Evolutionary conservation across 2,113 vertebrate genomes (phyloP).

Genomic region (Lethenteron camtschaticum): DNA sequence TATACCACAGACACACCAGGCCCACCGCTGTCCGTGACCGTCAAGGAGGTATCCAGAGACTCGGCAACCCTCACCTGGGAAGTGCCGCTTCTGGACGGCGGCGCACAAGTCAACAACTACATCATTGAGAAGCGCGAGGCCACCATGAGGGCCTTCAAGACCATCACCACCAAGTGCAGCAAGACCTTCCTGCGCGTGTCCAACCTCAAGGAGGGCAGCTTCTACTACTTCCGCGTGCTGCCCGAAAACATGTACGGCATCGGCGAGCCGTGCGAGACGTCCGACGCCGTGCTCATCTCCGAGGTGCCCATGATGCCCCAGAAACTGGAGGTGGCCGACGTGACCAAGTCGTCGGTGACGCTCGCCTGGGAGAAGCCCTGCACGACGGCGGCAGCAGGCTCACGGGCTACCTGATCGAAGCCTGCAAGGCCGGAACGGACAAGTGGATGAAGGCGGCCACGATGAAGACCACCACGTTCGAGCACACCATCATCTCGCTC

Average conservation of each 20-base stretch:
- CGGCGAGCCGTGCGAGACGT: slow-evolving; percentile 63
- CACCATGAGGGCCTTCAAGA: slow-evolving; percentile 93
- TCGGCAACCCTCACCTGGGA: slow-evolving; percentile 77
- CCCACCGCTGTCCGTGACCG: slow-evolving; percentile 50
- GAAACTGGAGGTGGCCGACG: slow-evolving; percentile 61
- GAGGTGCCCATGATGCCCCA: slow-evolving; percentile 64
- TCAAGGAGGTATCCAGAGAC: slow-evolving; percentile 70
- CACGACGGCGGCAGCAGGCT: slow-evolving; percentile 85
- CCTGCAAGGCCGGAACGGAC: slow-evolving; percentile 69
- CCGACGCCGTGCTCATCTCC: slow-evolving; percentile 56
- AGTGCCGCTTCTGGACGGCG: slow-evolving; percentile 60
- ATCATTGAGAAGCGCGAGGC: slow-evolving; percentile 87
- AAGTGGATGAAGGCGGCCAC: slow-evolving; percentile 88
- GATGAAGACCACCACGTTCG: slow-evolving; percentile 48
- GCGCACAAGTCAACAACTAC: slow-evolving; percentile 78
- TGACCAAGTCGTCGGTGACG: slow-evolving; percentile 65
- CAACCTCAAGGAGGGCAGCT: slow-evolving; percentile 57
- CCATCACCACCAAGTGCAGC: slow-evolving; percentile 70
- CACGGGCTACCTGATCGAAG: slow-evolving; percentile 67
- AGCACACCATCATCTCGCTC: slow-evolving; percentile 68
- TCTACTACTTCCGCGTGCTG: slow-evolving; percentile 86
- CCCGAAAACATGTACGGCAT: slow-evolving; percentile 93
- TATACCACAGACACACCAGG: slow-evolving; percentile 60
- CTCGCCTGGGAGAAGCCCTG: slow-evolving; percentile 86
- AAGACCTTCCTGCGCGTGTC: slow-evolving; percentile 73